These are phyloP conservation scores for Nymphicus hollandicus DNA, from an alignment of 2,113 vertebrate species.

Conservation along the genomic window DNA sequence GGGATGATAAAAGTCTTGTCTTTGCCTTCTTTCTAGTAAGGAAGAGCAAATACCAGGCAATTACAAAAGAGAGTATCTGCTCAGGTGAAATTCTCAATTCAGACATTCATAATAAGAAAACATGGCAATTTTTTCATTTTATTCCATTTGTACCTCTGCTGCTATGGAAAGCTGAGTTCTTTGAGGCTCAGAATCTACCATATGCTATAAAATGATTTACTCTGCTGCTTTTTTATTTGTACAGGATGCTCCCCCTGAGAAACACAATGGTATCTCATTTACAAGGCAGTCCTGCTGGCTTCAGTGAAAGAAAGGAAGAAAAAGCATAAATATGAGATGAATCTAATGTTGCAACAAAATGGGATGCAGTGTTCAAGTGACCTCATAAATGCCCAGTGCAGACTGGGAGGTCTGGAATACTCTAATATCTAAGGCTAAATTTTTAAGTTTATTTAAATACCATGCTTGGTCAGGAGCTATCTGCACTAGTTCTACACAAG, in stretches of 20 bases:
- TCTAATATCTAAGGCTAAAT: not conserved
- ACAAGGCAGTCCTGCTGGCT: slow-evolving; percentile 38
- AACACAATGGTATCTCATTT: slow-evolving; percentile 53
- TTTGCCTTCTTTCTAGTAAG: slow-evolving; percentile 32
- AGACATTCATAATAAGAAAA: slow-evolving; percentile 43
- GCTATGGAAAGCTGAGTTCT: slow-evolving; percentile 33
- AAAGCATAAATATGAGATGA: slow-evolving; percentile 48
- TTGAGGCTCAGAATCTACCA: slow-evolving; percentile 29
- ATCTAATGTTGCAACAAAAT: slow-evolving; percentile 47
- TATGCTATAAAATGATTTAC: slow-evolving; percentile 53
- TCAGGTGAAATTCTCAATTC: slow-evolving; percentile 33
- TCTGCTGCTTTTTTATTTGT: slow-evolving; percentile 52
- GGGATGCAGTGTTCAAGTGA: slow-evolving; percentile 14
- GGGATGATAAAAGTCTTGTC: slow-evolving; percentile 16
- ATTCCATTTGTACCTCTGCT: slow-evolving; percentile 35
- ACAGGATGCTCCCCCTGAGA: slow-evolving; percentile 49
- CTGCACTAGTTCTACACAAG: not conserved
- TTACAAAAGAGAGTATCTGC: slow-evolving; percentile 21
- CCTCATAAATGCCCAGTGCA: slow-evolving; percentile 42
- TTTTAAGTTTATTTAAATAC: slow-evolving; percentile 15
- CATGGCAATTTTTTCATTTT: slow-evolving; percentile 50
- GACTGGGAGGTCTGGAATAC: not conserved
- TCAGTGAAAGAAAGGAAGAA: slow-evolving; percentile 25
- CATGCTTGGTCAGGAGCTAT: not conserved
- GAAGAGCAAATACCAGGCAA: slow-evolving; percentile 27